Conservation (phyloP, 2,113 vertebrate species). For the Gavia stellata region DNA sequence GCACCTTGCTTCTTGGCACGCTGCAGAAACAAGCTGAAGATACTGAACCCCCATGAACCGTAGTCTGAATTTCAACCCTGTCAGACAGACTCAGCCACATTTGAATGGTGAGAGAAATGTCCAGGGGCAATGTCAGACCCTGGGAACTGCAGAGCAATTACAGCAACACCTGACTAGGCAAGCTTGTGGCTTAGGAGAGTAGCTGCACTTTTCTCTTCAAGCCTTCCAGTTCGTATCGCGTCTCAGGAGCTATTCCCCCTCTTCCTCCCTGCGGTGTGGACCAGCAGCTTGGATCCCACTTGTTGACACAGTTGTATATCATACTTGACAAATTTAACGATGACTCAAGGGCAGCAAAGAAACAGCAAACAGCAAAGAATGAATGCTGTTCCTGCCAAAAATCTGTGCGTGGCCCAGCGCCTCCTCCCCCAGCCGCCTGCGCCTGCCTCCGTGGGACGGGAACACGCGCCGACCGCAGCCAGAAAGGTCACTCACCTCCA, state of each 20-base stretch:
- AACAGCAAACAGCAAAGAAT: background rate
- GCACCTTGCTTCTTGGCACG: accelerated
- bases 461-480: accelerated
- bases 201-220: background rate
- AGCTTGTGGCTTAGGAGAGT: background rate
- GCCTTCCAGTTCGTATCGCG: accelerated
- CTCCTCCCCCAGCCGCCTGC: background rate
- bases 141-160: background rate
- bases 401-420: accelerated
- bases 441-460: accelerated
- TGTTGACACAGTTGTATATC: slow-evolving; percentile 10
- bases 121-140: background rate
- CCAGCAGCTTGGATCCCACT: background rate
- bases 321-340: background rate
- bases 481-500: background rate
- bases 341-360: background rate
- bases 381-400: background rate
- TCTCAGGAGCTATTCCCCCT: background rate
- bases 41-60: background rate
- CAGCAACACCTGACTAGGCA: background rate
- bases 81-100: background rate
- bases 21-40: background rate
- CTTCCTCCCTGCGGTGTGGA: background rate
- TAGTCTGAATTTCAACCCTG: background rate
- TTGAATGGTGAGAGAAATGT: background rate